These are phyloP conservation scores for Galerucella calmariensis DNA, from an alignment of 2,888 invertebrate species.

Conservation along the genomic window DNA sequence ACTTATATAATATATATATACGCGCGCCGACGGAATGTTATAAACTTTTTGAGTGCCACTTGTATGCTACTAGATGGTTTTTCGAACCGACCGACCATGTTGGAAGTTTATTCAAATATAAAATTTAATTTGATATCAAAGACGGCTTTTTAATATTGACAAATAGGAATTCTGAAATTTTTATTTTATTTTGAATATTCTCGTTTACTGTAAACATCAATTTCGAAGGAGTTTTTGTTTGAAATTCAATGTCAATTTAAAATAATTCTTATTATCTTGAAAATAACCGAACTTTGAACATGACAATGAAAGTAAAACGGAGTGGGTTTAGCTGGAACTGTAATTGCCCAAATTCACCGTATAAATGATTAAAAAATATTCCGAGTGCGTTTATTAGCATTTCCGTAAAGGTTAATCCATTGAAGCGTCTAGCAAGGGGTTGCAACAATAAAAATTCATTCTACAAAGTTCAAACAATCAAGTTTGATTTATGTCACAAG, in stretches of 20 bases:
- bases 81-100: slow-evolving; percentile 4
- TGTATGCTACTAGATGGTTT: slow-evolving; percentile 18
- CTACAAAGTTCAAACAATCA: slow-evolving; percentile 38
- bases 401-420: slow-evolving; percentile 16
- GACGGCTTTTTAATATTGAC: background rate
- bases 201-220: background rate
- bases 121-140: slow-evolving; percentile 22
- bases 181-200: background rate
- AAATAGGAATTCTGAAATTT: background rate
- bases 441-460: slow-evolving; percentile 26
- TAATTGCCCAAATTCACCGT: background rate
- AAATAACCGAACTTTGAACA: no score
- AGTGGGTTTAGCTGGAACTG: no score
- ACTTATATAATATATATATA: slow-evolving; percentile 3
- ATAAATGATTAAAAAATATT: background rate
- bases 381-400: slow-evolving; percentile 2
- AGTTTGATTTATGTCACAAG: slow-evolving; percentile 34
- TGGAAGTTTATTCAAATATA: slow-evolving; percentile 15
- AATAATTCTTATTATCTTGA: no score
- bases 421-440: slow-evolving; percentile 11
- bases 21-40: slow-evolving; percentile 2
- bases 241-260: no score
- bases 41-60: slow-evolving; percentile 31
- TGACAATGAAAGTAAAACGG: no score
- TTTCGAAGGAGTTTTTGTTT: background rate